Percentiles rank a stretch among this genome's conserved stretches.
Evolutionary conservation across 2,888 invertebrate species (phyloP).

Genomic region (Spodoptera exigua): DNA sequence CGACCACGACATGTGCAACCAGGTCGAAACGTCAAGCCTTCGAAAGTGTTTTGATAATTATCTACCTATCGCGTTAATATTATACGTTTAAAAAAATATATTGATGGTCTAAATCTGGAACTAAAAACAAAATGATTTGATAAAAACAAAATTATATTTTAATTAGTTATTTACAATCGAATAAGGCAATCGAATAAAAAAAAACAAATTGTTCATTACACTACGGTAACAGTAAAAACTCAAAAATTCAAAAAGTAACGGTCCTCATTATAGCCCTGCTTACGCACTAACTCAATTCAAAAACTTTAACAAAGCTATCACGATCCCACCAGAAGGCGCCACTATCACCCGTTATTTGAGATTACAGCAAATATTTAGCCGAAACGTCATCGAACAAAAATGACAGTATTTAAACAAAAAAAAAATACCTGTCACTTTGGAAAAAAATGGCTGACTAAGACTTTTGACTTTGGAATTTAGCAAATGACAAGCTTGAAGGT

Average conservation of each 20-base stretch:
- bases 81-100: too few relatives aligned
- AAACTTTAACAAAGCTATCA: conserved; percentile 34
- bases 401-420: conserved; percentile 49
- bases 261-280: too few relatives aligned
- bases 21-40: too few relatives aligned
- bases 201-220: background rate
- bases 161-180: too few relatives aligned
- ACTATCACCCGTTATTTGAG: conserved; percentile 36
- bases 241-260: too few relatives aligned
- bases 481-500: background rate
- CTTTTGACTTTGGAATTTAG: conserved; percentile 12
- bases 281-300: background rate
- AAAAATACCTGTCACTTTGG: conserved; percentile 50
- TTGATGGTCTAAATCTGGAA: too few relatives aligned
- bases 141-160: background rate
- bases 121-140: too few relatives aligned
- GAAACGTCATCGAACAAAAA: conserved; percentile 38
- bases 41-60: too few relatives aligned
- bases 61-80: too few relatives aligned
- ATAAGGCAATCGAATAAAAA: too few relatives aligned
- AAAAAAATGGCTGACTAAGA: conserved; percentile 41
- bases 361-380: conserved; percentile 55
- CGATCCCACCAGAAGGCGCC: conserved; percentile 46
- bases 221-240: background rate
- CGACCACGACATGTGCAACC: too few relatives aligned